A percentile compares a stretch with the other conserved stretches of the same genome.
These are phyloP conservation scores for Sebastes kiyomatsui DNA, from an alignment of 2,797 vertebrate genomes.

Conservation along the genomic window DNA sequence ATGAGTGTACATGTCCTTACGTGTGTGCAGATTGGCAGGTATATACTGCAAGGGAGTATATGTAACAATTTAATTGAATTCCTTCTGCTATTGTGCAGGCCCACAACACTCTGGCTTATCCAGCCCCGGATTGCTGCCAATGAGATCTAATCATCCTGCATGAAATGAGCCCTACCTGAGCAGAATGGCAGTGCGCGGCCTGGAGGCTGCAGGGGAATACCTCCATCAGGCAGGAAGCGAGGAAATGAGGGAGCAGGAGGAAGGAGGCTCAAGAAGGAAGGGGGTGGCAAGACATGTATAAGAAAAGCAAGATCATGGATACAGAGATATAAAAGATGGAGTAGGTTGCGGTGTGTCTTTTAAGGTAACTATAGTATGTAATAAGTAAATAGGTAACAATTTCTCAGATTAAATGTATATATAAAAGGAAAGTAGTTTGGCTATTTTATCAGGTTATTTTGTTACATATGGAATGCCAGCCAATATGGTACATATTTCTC, in stretches of 20 bases:
- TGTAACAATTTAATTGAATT: slow-evolving; percentile 78
- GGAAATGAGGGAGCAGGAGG: slow-evolving; percentile 33
- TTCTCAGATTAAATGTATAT: not conserved
- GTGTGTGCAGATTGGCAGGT: slow-evolving; percentile 31
- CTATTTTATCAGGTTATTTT: not conserved
- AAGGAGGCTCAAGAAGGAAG: slow-evolving; percentile 50
- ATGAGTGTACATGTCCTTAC: not conserved
- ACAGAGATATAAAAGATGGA: slow-evolving; percentile 16
- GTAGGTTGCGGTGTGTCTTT: not conserved
- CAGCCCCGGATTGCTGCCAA: slow-evolving; percentile 72
- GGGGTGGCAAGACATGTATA: not conserved
- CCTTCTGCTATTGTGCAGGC: slow-evolving; percentile 61
- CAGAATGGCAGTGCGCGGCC: slow-evolving; percentile 59
- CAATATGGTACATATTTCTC: not conserved
- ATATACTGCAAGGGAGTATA: slow-evolving; percentile 40
- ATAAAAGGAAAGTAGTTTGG: not conserved
- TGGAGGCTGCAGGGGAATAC: slow-evolving; percentile 69
- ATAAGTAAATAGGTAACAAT: too few relatives aligned
- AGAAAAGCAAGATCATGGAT: slow-evolving; percentile 5
- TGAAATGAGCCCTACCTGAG: slow-evolving; percentile 79
- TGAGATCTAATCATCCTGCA: slow-evolving; percentile 82
- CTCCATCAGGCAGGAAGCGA: slow-evolving; percentile 66
- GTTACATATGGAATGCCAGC: not conserved
- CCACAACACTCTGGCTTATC: slow-evolving; percentile 68
- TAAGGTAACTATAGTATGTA: not conserved